Conservation (phyloP, 1,140 invertebrate genomes). For the Drosophila lacteicornis region DNA sequence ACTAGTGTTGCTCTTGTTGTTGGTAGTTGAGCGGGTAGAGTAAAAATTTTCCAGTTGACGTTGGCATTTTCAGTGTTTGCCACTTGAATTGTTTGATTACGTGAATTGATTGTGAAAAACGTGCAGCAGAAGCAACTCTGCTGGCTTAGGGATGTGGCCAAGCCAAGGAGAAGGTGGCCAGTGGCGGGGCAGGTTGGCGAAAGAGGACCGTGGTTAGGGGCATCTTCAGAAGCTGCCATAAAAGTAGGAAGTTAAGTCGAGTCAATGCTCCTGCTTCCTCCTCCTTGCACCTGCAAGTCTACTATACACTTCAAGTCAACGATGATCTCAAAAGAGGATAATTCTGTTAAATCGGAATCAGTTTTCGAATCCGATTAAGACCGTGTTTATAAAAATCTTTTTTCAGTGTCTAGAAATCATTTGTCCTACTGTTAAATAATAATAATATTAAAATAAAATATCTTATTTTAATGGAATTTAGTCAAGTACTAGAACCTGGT, state of each 20-base stretch:
- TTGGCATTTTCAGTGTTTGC: constrained; percentile 84
- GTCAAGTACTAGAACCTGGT: too few species aligned
- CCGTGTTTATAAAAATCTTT: background rate
- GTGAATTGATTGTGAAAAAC: constrained; percentile 84
- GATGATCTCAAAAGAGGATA: too few species aligned
- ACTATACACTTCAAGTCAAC: background rate
- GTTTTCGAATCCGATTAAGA: background rate
- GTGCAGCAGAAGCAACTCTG: constrained; percentile 73
- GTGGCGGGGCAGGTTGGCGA: background rate
- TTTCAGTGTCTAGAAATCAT: too few species aligned
- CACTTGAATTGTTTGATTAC: constrained; percentile 84
- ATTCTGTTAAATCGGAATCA: too few species aligned
- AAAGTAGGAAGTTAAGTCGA: constrained; percentile 38
- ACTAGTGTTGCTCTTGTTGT: constrained; percentile 32
- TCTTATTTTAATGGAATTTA: background rate
- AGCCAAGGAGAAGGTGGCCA: constrained; percentile 2
- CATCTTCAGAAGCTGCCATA: constrained; percentile 53
- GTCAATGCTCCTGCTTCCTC: constrained; percentile 26
- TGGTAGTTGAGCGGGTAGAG: constrained; percentile 57
- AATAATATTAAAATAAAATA: background rate
- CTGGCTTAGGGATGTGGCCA: constrained; percentile 38
- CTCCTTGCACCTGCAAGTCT: background rate
- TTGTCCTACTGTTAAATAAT: too few species aligned
- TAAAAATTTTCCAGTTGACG: constrained; percentile 82
- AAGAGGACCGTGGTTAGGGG: constrained; percentile 1